phyloP scores from a whole-genome alignment of 64 coral and sea anemone genomes.

The Stichodactyla helianthus region DNA sequence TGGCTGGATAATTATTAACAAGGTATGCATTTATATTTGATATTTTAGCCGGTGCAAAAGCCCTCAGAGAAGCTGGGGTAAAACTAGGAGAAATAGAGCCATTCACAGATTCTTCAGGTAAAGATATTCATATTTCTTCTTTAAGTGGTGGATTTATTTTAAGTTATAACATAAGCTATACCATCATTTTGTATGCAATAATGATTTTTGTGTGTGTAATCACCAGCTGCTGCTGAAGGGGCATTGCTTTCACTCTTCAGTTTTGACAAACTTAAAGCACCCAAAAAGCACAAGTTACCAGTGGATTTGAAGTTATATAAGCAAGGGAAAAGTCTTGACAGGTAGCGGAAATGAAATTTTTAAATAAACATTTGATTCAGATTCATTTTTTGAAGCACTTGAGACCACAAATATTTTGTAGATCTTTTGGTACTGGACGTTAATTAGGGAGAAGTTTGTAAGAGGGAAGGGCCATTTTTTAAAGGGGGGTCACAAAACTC shows the following conservation, averaged over 20 bases:
- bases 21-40: background rate
- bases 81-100: slow-evolving; percentile 60
- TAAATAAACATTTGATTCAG: background rate
- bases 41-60: slow-evolving; percentile 64
- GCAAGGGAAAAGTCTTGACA: background rate
- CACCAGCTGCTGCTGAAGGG: slow-evolving; percentile 71
- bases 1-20: background rate
- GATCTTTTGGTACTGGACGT: no score
- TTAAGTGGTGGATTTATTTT: no score
- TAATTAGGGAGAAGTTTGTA: no score
- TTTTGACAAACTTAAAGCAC: slow-evolving; percentile 66
- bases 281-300: slow-evolving; percentile 55
- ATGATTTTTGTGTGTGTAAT: background rate
- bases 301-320: slow-evolving; percentile 7
- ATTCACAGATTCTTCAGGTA: slow-evolving; percentile 78
- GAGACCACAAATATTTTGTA: no score
- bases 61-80: slow-evolving; percentile 67
- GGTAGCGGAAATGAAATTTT: background rate
- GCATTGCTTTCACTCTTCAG: slow-evolving; percentile 55
- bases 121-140: background rate
- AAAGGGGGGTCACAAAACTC: no score
- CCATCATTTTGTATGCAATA: background rate
- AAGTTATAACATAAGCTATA: background rate
- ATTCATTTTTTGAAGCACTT: no score
- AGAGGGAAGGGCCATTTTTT: no score